Evolutionary conservation across 1,140 invertebrate species (phyloP).

Genomic region (Drosophila suzukii): DNA sequence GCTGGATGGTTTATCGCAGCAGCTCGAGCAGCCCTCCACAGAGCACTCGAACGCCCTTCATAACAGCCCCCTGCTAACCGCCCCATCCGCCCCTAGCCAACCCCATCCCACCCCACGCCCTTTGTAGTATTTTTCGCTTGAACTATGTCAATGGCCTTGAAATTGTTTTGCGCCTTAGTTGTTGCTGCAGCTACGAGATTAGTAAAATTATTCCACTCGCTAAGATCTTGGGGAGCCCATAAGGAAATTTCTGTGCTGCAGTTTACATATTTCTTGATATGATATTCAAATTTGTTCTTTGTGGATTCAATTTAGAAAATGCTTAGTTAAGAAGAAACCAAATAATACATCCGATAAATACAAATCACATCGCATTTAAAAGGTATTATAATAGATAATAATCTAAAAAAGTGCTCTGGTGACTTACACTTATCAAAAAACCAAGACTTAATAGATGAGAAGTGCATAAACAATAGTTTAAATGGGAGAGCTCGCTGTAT

Average conservation of each 20-base stretch:
- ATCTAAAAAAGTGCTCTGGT: no score
- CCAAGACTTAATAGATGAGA: no score
- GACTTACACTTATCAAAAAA: no score
- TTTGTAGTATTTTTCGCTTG: slow-evolving; percentile 54
- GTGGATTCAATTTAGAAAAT: no score
- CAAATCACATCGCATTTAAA: no score
- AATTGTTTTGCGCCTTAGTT: slow-evolving; percentile 77
- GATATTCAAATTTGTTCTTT: background rate
- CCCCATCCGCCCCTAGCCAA: background rate
- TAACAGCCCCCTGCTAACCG: slow-evolving; percentile 8
- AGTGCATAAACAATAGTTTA: no score
- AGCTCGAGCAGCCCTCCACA: slow-evolving; percentile 56
- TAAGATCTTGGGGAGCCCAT: slow-evolving; percentile 35
- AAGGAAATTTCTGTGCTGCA: slow-evolving; percentile 40
- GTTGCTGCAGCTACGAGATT: slow-evolving; percentile 62
- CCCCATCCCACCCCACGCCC: slow-evolving; percentile 1
- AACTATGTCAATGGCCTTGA: slow-evolving; percentile 79
- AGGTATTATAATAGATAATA: no score
- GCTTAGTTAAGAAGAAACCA: no score
- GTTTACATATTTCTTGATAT: slow-evolving; percentile 1
- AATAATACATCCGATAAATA: no score
- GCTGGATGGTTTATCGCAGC: slow-evolving; percentile 72
- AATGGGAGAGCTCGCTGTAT: no score
- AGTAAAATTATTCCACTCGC: slow-evolving; percentile 59
- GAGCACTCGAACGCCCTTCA: slow-evolving; percentile 66